Evolutionary conservation across 2,888 invertebrate species (phyloP).

Genomic region (Rhamnusium bicolor): DNA sequence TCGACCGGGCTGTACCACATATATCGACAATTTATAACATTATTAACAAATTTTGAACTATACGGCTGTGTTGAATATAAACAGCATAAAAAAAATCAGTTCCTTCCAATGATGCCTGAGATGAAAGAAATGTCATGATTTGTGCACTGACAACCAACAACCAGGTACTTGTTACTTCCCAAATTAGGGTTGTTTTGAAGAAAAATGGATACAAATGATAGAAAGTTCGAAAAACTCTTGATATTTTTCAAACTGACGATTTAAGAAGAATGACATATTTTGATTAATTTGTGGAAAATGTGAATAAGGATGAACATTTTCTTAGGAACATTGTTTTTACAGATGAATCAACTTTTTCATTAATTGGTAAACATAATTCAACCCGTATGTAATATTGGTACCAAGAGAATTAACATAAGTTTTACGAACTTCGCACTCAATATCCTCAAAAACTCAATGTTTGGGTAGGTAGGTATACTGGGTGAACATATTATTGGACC

Average conservation of each 20-base stretch:
- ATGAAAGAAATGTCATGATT: not conserved
- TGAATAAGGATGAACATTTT: conserved; percentile 3
- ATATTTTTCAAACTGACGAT: not conserved
- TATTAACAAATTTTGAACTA: conserved; percentile 1
- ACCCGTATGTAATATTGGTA: not conserved
- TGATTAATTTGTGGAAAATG: not conserved
- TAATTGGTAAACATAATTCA: conserved; percentile 1
- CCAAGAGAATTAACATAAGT: not conserved
- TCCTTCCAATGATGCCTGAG: not conserved
- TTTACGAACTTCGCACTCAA: not conserved
- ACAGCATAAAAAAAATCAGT: not conserved
- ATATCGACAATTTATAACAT: not conserved
- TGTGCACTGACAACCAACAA: not conserved
- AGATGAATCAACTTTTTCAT: conserved; percentile 16
- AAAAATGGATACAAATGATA: not conserved
- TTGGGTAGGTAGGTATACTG: not conserved
- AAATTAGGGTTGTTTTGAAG: not conserved
- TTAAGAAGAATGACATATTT: not conserved
- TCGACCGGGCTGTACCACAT: not conserved
- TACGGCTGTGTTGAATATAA: conserved; percentile 6
- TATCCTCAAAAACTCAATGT: not conserved
- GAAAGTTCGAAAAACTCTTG: not conserved
- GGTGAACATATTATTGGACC: not conserved
- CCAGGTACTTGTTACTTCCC: not conserved
- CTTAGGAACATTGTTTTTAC: conserved; percentile 10